Evolutionary conservation across 2,797 vertebrate genomes (phyloP), one percentile per base, ranked within the genome.

Genomic region (Neosalanx taihuensis): DNA sequence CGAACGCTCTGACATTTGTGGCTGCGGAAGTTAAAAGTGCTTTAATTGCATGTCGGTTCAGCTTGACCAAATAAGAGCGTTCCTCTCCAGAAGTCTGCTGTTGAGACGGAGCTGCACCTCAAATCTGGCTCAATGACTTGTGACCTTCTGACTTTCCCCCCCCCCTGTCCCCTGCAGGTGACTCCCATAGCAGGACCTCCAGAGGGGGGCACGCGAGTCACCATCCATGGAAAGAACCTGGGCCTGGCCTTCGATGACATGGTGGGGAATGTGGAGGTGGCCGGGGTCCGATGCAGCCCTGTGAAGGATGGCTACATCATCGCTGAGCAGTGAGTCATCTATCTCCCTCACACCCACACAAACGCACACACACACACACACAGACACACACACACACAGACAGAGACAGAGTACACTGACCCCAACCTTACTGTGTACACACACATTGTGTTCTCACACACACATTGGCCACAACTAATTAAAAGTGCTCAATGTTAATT

Each of bases 201-300:
- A 0, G 96, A 98, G 83, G 98, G 98, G 79, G 98, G 98, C 10
- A 99, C 98, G 0, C 91, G 93, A 63, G 97, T 99, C 81, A 99
- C 97, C 62, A 98, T 99, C 89, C 95, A 93, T 0, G 98, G 98
- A 0, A 93, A 95, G 2, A 99, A 99, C 89, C 92, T 99, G 35
- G 97, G 97, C n/a, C 89, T 99, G 90, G 93, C 96, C 76, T 98
- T 99, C 89, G 92, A 94, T 0, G 97, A 99, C 88, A 95, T 99
- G 76, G 93, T 95, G 51, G 93, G 92, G 3, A 95, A 97, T 0
- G 96, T 99, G 75, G 91, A 96, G 85, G 96, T 99, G 82, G 97
- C 97, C 0, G 97, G 96, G 51, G 95, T 98, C 72, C 93, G 87
- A 26, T 99, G 97, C 75, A 89, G 89, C 0, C 96, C 97, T 0